Evolutionary conservation across 1,140 invertebrate genomes (phyloP).

Genomic region (Bombus impatiens): DNA sequence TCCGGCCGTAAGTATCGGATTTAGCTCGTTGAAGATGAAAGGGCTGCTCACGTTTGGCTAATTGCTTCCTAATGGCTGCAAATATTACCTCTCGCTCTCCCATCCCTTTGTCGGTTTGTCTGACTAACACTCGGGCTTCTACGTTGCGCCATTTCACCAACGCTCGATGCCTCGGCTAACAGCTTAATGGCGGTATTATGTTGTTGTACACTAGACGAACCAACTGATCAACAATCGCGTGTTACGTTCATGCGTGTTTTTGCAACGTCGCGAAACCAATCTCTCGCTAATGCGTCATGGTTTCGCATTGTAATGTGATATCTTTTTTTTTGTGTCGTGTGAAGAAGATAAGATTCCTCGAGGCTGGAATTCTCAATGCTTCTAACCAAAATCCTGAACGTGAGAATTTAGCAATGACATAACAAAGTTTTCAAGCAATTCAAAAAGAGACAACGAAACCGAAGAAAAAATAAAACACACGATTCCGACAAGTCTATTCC

Average conservation of each 20-base stretch:
- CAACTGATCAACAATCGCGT: not conserved
- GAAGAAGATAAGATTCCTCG: not conserved
- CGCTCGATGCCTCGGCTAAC: conserved; percentile 31
- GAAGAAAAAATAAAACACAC: too few relatives aligned
- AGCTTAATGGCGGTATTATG: conserved; percentile 52
- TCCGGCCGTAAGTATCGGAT: conserved; percentile 26
- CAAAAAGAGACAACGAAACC: too few relatives aligned
- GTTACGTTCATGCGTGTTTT: not conserved
- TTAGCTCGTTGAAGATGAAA: conserved; percentile 53
- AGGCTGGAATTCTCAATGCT: too few relatives aligned
- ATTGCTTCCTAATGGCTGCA: conserved; percentile 61
- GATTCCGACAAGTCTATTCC: not conserved
- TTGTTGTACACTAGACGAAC: conserved; percentile 5
- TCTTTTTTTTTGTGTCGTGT: too few relatives aligned
- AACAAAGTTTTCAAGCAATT: too few relatives aligned
- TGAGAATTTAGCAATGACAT: too few relatives aligned
- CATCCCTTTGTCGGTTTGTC: conserved; percentile 21
- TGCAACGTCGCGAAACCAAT: too few relatives aligned
- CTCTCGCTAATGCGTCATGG: not conserved
- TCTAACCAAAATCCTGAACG: too few relatives aligned
- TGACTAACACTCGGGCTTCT: not conserved
- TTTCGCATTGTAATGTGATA: not conserved
- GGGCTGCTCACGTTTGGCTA: conserved; percentile 47
- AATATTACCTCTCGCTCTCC: conserved; percentile 45
- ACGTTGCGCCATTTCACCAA: not conserved